Base-by-base conservation (phyloP, 2,888 invertebrate genomes). In the Ormyrus rosae region DNA sequence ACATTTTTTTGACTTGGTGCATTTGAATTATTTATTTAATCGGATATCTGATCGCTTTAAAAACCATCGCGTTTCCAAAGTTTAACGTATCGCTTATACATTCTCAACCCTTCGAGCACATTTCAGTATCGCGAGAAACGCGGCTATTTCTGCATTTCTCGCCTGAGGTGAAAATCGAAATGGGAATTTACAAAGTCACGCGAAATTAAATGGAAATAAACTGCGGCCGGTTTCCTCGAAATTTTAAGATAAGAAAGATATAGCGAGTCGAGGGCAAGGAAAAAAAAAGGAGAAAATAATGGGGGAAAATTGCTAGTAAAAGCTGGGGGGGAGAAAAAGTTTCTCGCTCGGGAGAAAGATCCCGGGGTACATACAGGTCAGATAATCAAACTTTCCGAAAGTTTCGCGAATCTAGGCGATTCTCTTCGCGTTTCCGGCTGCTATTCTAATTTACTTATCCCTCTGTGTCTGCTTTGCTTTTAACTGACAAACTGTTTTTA, bases 311-410 rank as follows among this genome's bases (percentile, higher is more conserved):
- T 72, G 72, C 63, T 50, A 60, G 70, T 70, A 70, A 70, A 70
- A 70, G 60, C 70, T 53, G n/a, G 63, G 53, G 34, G 34, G 34
- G 46, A 55, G 72, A 63, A 72, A 72, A 72, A 72, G 72, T 72
- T 72, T 61, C 10, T 50, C 13, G 61, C 45, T 34, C 63, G 45
- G 10, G 8, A 19, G 48, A 69, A 34, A 69, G 58, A 69, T 61
- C 51, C 51, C 34, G 13, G 63, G 61, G 55, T 72, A 63, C 53
- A 63, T 34, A 45, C 9, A 61, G 63, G 53, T 61, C 72, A 53
- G 72, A 72, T 72, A 72, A 72, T 72, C 72, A 72, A 71, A 72
- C 63, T 72, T 72, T 72, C 63, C 63, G 9, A 45, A 63, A 72
- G 63, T 72, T 72, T 72, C 63, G 51, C 69, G 7, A 11, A 11